Evolutionary conservation across 1,140 invertebrate species (phyloP), one percentile per base, ranked within the genome.

Genomic region (Formica exsecta): DNA sequence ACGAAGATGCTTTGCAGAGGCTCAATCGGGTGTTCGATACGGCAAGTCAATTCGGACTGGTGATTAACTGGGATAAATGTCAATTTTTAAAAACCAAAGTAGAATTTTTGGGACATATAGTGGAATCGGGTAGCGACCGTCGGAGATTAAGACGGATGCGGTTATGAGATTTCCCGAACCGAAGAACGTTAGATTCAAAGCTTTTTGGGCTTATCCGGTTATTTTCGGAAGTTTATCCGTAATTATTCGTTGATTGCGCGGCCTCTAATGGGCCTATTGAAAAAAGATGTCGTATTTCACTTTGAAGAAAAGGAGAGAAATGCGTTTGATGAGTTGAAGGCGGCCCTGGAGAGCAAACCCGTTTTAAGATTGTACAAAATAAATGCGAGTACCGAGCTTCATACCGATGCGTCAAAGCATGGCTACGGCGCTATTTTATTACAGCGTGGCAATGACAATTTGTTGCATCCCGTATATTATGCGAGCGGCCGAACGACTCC

Each of bases 21-120:
- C 25, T 29, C 25, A 29, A 29, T 29, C 25, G 25, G 25, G 25
- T 29, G 25, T 29, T 29, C 25, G 25, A 29, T 29, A 29, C 1
- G 8, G 76, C 62, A 0, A 48, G 29, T 11, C 4, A 57, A 5
- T 4, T 3, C 13, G 76, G 62, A 0, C 25, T 68, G 1, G 2
- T 29, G 2, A 65, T 80, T 19, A 80, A 80, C 16, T 59, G 29
- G 19, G 41, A 80, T 7, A 80, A 80, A 6, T 80, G 64, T 7
- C 3, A 11, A 0, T 59, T 80, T 29, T 6, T 80, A 0, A 48
- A 68, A 2, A 57, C 0, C 8, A 11, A 48, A 4, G 44, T 57
- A 0, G 76, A 80, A 13, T 80, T 62, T 32, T 13, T 62, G 4
- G 61, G 61, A 1, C 61, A 32, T 16, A 5, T 62, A 9, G 13